phyloP scores from a whole-genome alignment of 1,140 invertebrate species.

The Argopecten irradians region DNA sequence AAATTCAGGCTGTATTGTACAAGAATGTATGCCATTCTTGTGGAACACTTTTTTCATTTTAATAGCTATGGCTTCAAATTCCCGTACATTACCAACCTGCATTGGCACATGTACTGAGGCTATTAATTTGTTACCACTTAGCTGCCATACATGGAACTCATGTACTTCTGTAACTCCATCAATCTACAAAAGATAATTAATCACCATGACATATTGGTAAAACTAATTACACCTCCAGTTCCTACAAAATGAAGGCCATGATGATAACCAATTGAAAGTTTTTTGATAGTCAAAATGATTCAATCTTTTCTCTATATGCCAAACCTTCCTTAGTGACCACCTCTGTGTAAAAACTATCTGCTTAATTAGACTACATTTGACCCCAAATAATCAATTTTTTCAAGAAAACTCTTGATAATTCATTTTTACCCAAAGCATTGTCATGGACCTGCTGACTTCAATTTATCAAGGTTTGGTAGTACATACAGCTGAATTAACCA shows the following conservation, averaged over 20 bases:
- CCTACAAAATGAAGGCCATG: neutral
- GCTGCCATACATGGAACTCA: conserved; percentile 82
- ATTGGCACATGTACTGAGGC: conserved; percentile 82
- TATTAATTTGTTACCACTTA: conserved; percentile 80
- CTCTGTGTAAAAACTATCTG: too few species aligned
- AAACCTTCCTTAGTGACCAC: too few species aligned
- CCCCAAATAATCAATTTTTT: too few species aligned
- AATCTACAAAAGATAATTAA: conserved; percentile 72
- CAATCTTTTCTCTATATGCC: too few species aligned
- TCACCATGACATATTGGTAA: conserved; percentile 6
- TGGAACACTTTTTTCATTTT: conserved; percentile 80
- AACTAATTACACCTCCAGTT: neutral
- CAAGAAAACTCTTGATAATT: too few species aligned
- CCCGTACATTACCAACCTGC: conserved; percentile 77
- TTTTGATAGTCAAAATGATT: too few species aligned
- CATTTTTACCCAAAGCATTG: too few species aligned
- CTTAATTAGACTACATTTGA: too few species aligned
- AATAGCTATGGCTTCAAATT: conserved; percentile 79
- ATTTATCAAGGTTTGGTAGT: too few species aligned
- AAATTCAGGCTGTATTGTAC: conserved; percentile 82
- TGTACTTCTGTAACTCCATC: conserved; percentile 80
- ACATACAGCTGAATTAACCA: neutral
- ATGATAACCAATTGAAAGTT: too few species aligned
- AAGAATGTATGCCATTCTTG: conserved; percentile 80
- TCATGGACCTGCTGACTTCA: too few species aligned